Percentiles rank a stretch among this genome's conserved stretches.
Evolutionary conservation across 2,113 vertebrate genomes (phyloP).

Genomic region (Phaethon lepturus): DNA sequence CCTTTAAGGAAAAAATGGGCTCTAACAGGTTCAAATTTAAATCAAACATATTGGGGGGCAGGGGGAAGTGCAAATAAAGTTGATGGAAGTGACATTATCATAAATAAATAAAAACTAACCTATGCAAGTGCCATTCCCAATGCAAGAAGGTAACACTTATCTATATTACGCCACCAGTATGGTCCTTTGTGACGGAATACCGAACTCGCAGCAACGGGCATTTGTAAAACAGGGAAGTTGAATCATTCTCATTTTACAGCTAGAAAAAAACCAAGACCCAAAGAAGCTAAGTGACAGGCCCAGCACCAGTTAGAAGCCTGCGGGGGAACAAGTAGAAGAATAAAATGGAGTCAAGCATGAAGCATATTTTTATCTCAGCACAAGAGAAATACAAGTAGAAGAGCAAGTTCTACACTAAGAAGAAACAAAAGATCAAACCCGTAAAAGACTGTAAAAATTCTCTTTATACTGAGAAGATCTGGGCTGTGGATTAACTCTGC

Average conservation of each 20-base stretch:
- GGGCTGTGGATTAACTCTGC: neutral
- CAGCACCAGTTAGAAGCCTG: neutral
- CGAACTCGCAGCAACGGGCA: rapidly evolving
- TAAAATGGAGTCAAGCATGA: neutral
- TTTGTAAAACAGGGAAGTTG: neutral
- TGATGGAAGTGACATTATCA: neutral
- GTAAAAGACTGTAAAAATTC: neutral
- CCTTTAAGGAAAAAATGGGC: neutral
- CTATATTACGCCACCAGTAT: neutral
- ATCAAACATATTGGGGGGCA: neutral
- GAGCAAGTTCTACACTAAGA: neutral
- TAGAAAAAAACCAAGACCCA: neutral
- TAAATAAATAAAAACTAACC: neutral
- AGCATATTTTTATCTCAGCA: neutral
- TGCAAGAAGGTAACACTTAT: neutral
- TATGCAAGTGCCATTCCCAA: neutral
- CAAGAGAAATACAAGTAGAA: neutral
- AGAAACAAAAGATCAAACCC: neutral
- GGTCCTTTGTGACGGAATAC: neutral
- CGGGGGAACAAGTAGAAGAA: neutral
- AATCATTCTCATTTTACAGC: neutral
- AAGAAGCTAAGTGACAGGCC: neutral
- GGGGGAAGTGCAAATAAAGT: neutral
- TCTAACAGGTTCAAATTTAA: constrained; percentile 13
- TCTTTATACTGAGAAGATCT: neutral